Evolutionary conservation across 1,140 invertebrate genomes (phyloP).

Genomic region (silkworm (Bombyx mori)): ASM3026992v2 NC_085125.1:8861001-8861500

Average conservation of each 20-base stretch:
- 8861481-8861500: no score
- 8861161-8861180: slow-evolving; percentile 30
- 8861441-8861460: neutral
- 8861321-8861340: slow-evolving; percentile 37
- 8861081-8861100: no score
- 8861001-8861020: no score
- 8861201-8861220: slow-evolving; percentile 34
- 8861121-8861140: no score
- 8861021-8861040: no score
- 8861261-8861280: slow-evolving; percentile 45
- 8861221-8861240: slow-evolving; percentile 43
- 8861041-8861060: no score
- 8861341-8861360: slow-evolving; percentile 43
- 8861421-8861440: slow-evolving; percentile 58
- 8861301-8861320: slow-evolving; percentile 50
- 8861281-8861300: slow-evolving; percentile 44
- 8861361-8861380: slow-evolving; percentile 51
- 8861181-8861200: slow-evolving; percentile 24
- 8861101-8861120: no score
- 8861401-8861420: slow-evolving; percentile 67
- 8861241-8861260: slow-evolving; percentile 48
- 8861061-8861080: no score
- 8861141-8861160: neutral
- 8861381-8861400: slow-evolving; percentile 38
- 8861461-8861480: no score